Percentiles rank a stretch among this genome's conserved stretches.
Evolutionary conservation across 2,888 invertebrate species (phyloP).

Genomic region (Hemaris fuciformis): DNA sequence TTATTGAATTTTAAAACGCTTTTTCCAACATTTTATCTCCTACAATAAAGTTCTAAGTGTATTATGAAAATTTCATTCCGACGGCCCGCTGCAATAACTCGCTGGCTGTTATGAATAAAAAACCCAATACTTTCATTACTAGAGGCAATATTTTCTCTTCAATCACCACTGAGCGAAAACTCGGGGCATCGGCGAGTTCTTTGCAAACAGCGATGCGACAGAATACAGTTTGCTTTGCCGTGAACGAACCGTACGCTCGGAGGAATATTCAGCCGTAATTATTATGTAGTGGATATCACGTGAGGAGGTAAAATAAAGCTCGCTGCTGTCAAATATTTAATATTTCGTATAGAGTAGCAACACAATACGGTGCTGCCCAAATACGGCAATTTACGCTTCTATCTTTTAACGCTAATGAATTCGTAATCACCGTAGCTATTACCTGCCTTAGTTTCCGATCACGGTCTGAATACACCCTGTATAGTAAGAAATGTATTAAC

Average conservation of each 20-base stretch:
- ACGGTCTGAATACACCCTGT: too few species aligned
- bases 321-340: too few species aligned
- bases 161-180: conserved; percentile 21
- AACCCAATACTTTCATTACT: conserved; percentile 11
- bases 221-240: background rate
- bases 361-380: too few species aligned
- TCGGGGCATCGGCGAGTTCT: conserved; percentile 20
- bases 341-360: too few species aligned
- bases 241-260: background rate
- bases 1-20: conserved; percentile 5
- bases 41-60: background rate
- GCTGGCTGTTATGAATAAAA: conserved; percentile 4
- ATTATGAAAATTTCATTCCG: background rate
- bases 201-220: conserved; percentile 10
- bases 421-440: too few species aligned
- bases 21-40: background rate
- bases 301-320: too few species aligned
- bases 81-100: conserved; percentile 4
- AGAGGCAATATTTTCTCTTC: conserved; percentile 22
- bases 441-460: too few species aligned
- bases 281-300: background rate
- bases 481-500: too few species aligned
- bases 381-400: too few species aligned
- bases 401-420: too few species aligned
- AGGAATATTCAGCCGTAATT: background rate